These are phyloP conservation scores for Ypsolopha scabrella DNA, from an alignment of 2,888 invertebrate genomes.

Conservation along the genomic window DNA sequence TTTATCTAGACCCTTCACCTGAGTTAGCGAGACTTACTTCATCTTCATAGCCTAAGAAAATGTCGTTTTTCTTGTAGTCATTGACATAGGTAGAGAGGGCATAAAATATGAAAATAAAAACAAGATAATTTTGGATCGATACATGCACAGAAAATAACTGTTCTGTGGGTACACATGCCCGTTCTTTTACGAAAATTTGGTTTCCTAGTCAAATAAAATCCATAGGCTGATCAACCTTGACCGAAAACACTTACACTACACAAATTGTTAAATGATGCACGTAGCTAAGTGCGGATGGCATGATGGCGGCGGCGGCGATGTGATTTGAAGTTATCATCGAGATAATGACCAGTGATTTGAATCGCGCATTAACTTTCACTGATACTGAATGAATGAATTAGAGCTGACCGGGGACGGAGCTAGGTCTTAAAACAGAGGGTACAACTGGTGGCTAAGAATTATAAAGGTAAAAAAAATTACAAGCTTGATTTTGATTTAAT, in stretches of 20 bases:
- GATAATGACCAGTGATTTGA: slow-evolving; percentile 54
- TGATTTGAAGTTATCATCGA: slow-evolving; percentile 63
- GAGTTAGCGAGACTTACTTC: too few relatives aligned
- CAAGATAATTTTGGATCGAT: too few relatives aligned
- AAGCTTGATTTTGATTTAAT: too few relatives aligned
- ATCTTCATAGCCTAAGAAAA: too few relatives aligned
- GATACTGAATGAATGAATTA: neutral
- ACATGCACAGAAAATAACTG: too few relatives aligned
- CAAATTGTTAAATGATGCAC: slow-evolving; percentile 18
- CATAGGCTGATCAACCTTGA: neutral
- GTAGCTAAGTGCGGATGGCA: slow-evolving; percentile 11
- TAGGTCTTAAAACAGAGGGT: too few relatives aligned
- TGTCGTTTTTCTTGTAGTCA: neutral
- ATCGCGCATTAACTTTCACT: slow-evolving; percentile 62
- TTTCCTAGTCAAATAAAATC: neutral
- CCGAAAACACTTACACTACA: neutral
- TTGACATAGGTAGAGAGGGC: too few relatives aligned
- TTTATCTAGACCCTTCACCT: too few relatives aligned
- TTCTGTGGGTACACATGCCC: neutral
- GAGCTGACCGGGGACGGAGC: too few relatives aligned
- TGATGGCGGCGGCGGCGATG: slow-evolving; percentile 14
- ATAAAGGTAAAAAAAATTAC: too few relatives aligned
- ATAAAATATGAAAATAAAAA: too few relatives aligned
- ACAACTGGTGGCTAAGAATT: too few relatives aligned
- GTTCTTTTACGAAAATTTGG: neutral